phyloP scores from a whole-genome alignment of 2,888 invertebrate genomes.

The Perdita meconis region DNA sequence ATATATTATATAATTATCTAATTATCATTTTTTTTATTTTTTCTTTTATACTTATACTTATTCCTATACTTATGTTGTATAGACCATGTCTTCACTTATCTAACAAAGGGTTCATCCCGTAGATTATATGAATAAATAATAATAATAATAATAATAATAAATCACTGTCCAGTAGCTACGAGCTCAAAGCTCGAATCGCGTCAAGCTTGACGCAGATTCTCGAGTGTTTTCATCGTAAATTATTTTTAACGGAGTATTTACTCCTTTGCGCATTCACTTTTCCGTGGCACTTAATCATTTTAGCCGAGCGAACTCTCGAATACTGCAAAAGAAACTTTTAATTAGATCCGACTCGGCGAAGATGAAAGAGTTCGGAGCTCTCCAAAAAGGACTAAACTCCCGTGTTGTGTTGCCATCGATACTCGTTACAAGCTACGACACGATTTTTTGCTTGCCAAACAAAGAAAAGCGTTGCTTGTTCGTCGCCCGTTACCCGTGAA shows the following conservation, averaged over 20 bases:
- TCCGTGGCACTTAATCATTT: conserved; percentile 37
- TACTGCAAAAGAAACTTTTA: conserved; percentile 59
- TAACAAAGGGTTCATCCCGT: too few relatives aligned
- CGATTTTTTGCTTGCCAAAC: not conserved
- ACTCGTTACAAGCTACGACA: not conserved
- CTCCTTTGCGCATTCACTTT: not conserved
- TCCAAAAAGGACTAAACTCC: conserved; percentile 3
- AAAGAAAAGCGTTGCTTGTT: conserved; percentile 4
- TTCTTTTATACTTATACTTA: too few relatives aligned
- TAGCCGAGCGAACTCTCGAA: conserved; percentile 17
- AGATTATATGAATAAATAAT: too few relatives aligned
- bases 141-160: too few relatives aligned
- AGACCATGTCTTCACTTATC: too few relatives aligned
- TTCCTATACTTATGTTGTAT: too few relatives aligned
- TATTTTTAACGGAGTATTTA: conserved; percentile 25
- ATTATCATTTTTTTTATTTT: too few relatives aligned
- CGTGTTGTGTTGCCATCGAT: conserved; percentile 16
- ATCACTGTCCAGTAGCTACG: not conserved
- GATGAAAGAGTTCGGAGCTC: conserved; percentile 23
- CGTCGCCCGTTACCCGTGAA: not conserved
- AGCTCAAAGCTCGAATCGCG: not conserved
- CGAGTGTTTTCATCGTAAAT: conserved; percentile 6
- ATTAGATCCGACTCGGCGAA: conserved; percentile 46
- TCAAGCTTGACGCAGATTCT: not conserved
- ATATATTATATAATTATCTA: too few relatives aligned